phyloP scores from a whole-genome alignment of 2,113 vertebrate genomes.

The Channa maculata region DNA sequence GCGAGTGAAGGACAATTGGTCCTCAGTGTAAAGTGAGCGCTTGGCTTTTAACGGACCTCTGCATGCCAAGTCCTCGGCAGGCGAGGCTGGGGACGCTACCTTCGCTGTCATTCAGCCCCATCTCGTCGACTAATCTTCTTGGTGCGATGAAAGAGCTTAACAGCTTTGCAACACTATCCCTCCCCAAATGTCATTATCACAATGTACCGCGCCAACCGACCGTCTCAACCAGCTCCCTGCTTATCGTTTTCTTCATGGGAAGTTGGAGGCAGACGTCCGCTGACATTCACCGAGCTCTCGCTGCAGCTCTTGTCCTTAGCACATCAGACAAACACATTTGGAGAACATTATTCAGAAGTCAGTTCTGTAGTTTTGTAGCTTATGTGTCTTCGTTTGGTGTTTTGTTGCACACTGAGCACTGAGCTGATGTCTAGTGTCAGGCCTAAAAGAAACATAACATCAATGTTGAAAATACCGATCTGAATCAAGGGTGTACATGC shows the following conservation, averaged over 20 bases:
- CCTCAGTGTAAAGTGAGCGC: conserved; percentile 82
- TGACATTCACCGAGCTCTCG: conserved; percentile 69
- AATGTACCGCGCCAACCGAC: conserved; percentile 67
- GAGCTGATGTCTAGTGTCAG: background rate
- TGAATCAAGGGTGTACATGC: conserved; percentile 3
- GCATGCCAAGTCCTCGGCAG: conserved; percentile 80
- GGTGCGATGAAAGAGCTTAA: conserved; percentile 84
- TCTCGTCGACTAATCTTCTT: conserved; percentile 84
- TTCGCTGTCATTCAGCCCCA: conserved; percentile 84
- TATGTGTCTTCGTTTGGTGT: conserved; percentile 4
- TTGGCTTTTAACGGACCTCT: conserved; percentile 81
- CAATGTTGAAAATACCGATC: background rate
- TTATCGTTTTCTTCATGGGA: conserved; percentile 79
- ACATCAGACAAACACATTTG: conserved; percentile 24
- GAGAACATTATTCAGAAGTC: conserved; percentile 40
- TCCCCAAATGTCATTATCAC: conserved; percentile 85
- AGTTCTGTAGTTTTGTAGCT: conserved; percentile 29
- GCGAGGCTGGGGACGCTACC: conserved; percentile 78
- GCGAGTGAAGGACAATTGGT: conserved; percentile 83
- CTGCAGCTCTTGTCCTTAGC: conserved; percentile 42
- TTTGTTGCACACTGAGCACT: conserved; percentile 3
- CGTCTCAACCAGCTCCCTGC: conserved; percentile 67
- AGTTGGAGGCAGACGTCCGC: conserved; percentile 66
- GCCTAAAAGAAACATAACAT: conserved; percentile 1
- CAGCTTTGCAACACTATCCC: conserved; percentile 83